phyloP scores from a whole-genome alignment of 2,113 vertebrate genomes.

The Calyptommatus sinebrachiatus region DNA sequence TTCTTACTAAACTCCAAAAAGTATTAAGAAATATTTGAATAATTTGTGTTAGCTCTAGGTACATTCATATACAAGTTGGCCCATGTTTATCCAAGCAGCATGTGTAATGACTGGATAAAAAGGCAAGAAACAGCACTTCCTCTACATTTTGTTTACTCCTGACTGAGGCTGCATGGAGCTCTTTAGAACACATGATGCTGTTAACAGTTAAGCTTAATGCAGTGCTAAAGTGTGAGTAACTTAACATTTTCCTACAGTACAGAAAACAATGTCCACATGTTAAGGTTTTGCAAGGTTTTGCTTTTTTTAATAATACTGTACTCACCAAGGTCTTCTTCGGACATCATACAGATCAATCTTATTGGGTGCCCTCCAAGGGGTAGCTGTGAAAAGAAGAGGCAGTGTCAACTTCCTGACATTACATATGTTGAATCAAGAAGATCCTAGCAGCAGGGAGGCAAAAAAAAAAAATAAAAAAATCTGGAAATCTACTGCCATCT shows the following conservation, averaged over 20 bases:
- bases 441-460: neutral
- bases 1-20: no score
- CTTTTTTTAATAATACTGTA: neutral
- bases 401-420: neutral
- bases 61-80: no score
- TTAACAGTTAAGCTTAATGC: neutral
- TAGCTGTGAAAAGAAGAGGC: slow-evolving; percentile 73
- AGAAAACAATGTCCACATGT: neutral
- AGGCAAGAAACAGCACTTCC: no score
- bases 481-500: neutral
- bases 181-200: no score
- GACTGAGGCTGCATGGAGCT: no score
- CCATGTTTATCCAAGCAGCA: no score
- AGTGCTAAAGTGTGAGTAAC: neutral
- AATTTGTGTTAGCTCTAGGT: no score
- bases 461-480: no score
- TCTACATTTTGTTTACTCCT: no score
- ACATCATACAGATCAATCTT: slow-evolving; percentile 98
- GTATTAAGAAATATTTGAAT: no score
- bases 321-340: slow-evolving; percentile 95
- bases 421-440: neutral
- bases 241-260: neutral
- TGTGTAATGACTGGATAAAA: no score
- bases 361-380: slow-evolving; percentile 92
- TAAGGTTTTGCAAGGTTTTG: no score